Conservation (phyloP, 1,140 invertebrate species). For the Drosophila sp. region DNA sequence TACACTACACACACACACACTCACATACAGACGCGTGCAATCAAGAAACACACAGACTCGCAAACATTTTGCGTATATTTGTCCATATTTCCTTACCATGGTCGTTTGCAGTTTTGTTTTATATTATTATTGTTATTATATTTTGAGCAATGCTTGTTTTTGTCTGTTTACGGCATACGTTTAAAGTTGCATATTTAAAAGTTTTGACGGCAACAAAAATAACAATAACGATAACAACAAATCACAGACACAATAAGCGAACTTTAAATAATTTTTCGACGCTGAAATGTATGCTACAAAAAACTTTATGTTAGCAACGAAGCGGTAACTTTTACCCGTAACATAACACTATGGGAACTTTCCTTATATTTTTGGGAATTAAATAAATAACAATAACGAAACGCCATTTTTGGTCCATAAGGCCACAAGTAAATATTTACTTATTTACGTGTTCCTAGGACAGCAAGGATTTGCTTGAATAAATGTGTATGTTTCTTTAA, state of each 20-base stretch:
- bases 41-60: slow-evolving; percentile 25
- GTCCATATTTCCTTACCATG: slow-evolving; percentile 36
- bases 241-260: slow-evolving; percentile 27
- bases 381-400: too few relatives aligned
- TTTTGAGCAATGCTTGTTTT: slow-evolving; percentile 44
- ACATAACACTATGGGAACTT: background rate
- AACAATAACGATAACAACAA: slow-evolving; percentile 12
- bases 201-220: slow-evolving; percentile 26
- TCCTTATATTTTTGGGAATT: too few relatives aligned
- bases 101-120: slow-evolving; percentile 17
- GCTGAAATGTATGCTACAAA: slow-evolving; percentile 38
- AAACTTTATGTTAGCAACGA: slow-evolving; percentile 48
- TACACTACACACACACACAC: slow-evolving; percentile 20
- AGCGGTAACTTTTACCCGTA: slow-evolving; percentile 50
- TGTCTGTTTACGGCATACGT: slow-evolving; percentile 39
- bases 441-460: too few relatives aligned
- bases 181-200: slow-evolving; percentile 53
- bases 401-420: too few relatives aligned
- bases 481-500: too few relatives aligned
- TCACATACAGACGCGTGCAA: slow-evolving; percentile 15
- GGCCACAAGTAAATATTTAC: too few relatives aligned
- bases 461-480: too few relatives aligned
- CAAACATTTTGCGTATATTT: slow-evolving; percentile 14
- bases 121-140: slow-evolving; percentile 11
- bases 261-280: slow-evolving; percentile 37